Conservation (phyloP, 1,140 invertebrate species). For the Coelopa frigida region DNA sequence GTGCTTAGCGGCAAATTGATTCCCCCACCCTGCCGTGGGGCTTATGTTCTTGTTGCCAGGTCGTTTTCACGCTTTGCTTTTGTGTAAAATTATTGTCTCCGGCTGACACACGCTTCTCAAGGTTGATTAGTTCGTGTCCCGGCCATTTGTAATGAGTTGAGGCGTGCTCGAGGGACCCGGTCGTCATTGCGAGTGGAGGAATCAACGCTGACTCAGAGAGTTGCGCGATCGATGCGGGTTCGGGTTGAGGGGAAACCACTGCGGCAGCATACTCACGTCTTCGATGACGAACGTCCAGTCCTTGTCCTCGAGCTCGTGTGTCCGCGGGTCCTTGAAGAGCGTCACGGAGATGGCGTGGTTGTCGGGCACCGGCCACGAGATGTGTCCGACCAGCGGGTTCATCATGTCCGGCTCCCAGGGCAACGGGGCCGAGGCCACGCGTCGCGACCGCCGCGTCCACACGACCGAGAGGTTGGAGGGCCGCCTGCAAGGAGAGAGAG, state of each 20-base stretch:
- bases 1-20: too few relatives aligned
- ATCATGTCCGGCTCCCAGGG: constrained; percentile 89
- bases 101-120: too few relatives aligned
- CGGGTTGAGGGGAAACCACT: too few relatives aligned
- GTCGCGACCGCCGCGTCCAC: constrained; percentile 62
- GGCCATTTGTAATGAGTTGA: too few relatives aligned
- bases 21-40: too few relatives aligned
- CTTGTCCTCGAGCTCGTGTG: constrained; percentile 89
- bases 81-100: too few relatives aligned
- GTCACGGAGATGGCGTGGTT: constrained; percentile 84
- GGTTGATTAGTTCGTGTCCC: too few relatives aligned
- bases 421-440: constrained; percentile 68
- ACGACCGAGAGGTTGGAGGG: constrained; percentile 43
- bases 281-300: constrained; percentile 95
- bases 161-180: too few relatives aligned
- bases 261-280: constrained; percentile 78
- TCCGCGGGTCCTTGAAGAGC: constrained; percentile 80
- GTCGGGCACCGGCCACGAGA: constrained; percentile 89
- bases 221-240: too few relatives aligned
- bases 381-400: constrained; percentile 76
- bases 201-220: background rate
- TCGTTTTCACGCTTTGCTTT: too few relatives aligned
- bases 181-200: background rate
- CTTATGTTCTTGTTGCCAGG: too few relatives aligned
- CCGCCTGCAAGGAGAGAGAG: constrained; percentile 25